Base-by-base conservation (phyloP, 30 jellyfish, hydroid and myxozoan species). In the Turritopsis dohrnii region DNA sequence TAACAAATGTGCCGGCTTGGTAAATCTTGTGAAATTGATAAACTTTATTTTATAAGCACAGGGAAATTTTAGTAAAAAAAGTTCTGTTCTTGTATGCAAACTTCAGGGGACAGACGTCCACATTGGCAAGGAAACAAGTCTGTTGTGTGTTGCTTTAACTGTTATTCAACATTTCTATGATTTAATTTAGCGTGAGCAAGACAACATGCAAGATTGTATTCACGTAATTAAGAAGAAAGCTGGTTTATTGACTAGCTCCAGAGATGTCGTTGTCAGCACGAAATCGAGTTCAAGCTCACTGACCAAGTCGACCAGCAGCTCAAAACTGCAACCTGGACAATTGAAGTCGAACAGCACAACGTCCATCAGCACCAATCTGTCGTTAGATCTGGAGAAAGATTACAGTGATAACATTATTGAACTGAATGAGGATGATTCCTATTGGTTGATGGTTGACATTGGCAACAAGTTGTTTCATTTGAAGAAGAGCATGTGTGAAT, bases 401-500 rank as follows among this genome's bases (percentile, higher is more conserved):
- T 41, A 41, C 60, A 13, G 9, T 41, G 60, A 41, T 41, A 41
- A 41, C 60, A 41, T 41, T 3, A 27, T 69, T 17, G 77, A 69
- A 13, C 65, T 74, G 24, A 74, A 26, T 23, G 65, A 74, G 26
- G 83, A 74, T 21, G 97, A 90, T 71, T 53, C 72, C 71, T 74
- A 88, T 21, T 84, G 88, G 1, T 72, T 90, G 66, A 72, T 75
- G 93, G 74, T 88, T 5, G 95, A 88, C 8, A 86, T 86, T n/a
- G 90, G 87, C 24, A 86, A 86, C 41, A 81, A 84, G 88, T 84
- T 90, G 26, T 71, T 90, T 76, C 88, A 90, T 8, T 84, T 90
- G 29, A 86, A 90, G 82, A 84, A 79, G 27, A 72, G 82, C 20
- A 81, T 90, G 54, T 90, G 97, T 86, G 97, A 85, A 75, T 74